phyloP scores from a whole-genome alignment of 2,888 invertebrate species.

The Volucella inflata region DNA sequence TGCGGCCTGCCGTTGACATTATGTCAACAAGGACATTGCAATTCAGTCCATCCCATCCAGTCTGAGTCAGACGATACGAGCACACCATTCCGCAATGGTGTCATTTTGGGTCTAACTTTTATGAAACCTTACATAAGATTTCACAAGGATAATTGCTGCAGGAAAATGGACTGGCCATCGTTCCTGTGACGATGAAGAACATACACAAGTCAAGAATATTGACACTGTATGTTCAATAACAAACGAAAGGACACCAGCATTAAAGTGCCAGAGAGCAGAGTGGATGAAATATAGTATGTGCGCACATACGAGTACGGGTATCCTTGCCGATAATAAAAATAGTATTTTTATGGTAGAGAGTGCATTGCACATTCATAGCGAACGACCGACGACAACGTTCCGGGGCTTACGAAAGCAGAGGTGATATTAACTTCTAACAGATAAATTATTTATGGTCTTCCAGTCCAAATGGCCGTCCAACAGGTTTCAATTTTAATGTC shows the following conservation, averaged over 20 bases:
- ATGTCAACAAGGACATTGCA: slow-evolving; percentile 66
- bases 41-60: slow-evolving; percentile 3
- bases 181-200: slow-evolving; percentile 19
- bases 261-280: slow-evolving; percentile 47
- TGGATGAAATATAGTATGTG: slow-evolving; percentile 57
- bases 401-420: slow-evolving; percentile 16
- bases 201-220: slow-evolving; percentile 67
- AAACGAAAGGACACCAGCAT: slow-evolving; percentile 57
- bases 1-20: slow-evolving; percentile 65
- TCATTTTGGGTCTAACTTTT: slow-evolving; percentile 67
- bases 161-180: slow-evolving; percentile 40
- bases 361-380: slow-evolving; percentile 64
- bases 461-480: slow-evolving; percentile 42
- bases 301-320: not conserved
- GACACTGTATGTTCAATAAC: slow-evolving; percentile 70
- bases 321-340: slow-evolving; percentile 60
- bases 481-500: slow-evolving; percentile 57
- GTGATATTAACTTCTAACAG: slow-evolving; percentile 48
- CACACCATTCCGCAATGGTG: slow-evolving; percentile 36
- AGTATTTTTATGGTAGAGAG: slow-evolving; percentile 62
- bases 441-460: slow-evolving; percentile 63
- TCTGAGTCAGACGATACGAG: slow-evolving; percentile 41
- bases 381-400: slow-evolving; percentile 28
- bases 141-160: slow-evolving; percentile 65
- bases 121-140: slow-evolving; percentile 63